phyloP scores from a whole-genome alignment of 2,797 vertebrate genomes.

The Decapterus maruadsi region DNA sequence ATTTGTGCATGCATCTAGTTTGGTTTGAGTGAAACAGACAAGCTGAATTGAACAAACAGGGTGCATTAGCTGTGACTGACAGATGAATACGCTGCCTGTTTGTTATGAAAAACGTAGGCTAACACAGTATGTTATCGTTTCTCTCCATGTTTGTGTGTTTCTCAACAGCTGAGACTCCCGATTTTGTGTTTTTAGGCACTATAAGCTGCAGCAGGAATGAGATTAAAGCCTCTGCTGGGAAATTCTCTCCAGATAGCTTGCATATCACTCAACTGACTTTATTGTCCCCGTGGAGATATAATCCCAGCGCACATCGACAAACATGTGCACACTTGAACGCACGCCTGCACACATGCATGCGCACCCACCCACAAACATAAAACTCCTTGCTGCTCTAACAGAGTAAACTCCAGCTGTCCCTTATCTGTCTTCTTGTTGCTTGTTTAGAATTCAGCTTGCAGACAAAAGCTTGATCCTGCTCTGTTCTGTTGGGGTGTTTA shows the following conservation, averaged over 20 bases:
- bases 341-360: slow-evolving; percentile 39
- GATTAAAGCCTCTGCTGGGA: slow-evolving; percentile 69
- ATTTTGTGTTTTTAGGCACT: slow-evolving; percentile 64
- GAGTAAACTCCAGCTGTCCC: slow-evolving; percentile 59
- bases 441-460: slow-evolving; percentile 75
- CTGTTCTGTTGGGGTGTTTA: slow-evolving; percentile 70
- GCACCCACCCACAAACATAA: slow-evolving; percentile 58
- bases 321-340: slow-evolving; percentile 53
- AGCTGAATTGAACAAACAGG: slow-evolving; percentile 67
- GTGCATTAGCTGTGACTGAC: slow-evolving; percentile 71
- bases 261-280: slow-evolving; percentile 72
- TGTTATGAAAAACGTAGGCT: slow-evolving; percentile 51
- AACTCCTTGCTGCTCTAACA: slow-evolving; percentile 47
- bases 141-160: slow-evolving; percentile 62
- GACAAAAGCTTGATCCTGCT: slow-evolving; percentile 66
- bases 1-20: slow-evolving; percentile 44
- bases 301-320: slow-evolving; percentile 64
- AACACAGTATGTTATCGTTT: slow-evolving; percentile 61
- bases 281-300: slow-evolving; percentile 73
- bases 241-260: slow-evolving; percentile 72
- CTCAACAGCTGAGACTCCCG: slow-evolving; percentile 54
- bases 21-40: slow-evolving; percentile 68
- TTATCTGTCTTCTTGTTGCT: slow-evolving; percentile 68
- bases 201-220: slow-evolving; percentile 62
- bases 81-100: slow-evolving; percentile 63